Conservation (phyloP, 2,888 invertebrate genomes). For the Octonoba sinensis region DNA sequence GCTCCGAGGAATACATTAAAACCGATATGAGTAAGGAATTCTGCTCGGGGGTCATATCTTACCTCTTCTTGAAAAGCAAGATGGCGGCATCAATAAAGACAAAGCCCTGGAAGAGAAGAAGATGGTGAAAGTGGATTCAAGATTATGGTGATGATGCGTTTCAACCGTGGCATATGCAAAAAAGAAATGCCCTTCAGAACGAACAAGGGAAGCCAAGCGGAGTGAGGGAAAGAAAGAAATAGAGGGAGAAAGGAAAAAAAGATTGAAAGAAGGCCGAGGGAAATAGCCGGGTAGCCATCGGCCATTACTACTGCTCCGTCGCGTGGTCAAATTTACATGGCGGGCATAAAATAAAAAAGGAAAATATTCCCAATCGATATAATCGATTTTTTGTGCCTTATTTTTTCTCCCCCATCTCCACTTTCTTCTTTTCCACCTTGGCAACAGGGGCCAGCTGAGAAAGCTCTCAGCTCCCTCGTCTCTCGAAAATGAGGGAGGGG, state of each 20-base stretch:
- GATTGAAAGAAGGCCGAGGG: conserved; percentile 29
- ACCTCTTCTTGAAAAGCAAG: conserved; percentile 43
- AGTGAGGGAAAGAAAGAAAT: conserved; percentile 15
- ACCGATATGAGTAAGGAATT: too few species aligned
- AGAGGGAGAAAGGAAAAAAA: conserved; percentile 7
- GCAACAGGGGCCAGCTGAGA: conserved; percentile 60
- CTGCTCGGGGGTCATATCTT: conserved; percentile 20
- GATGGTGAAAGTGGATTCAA: conserved; percentile 47
- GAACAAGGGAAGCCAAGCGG: conserved; percentile 22
- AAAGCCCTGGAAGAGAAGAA: conserved; percentile 28
- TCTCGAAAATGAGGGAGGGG: conserved; percentile 21
- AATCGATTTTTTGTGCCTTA: conserved; percentile 59
- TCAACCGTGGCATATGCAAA: conserved; percentile 55
- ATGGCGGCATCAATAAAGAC: conserved; percentile 60
- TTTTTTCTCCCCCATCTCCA: conserved; percentile 28
- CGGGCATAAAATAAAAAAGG: conserved; percentile 55
- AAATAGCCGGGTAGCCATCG: conserved; percentile 51
- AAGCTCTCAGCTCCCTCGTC: conserved; percentile 50
- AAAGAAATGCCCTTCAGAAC: conserved; percentile 49
- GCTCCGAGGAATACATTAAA: too few species aligned
- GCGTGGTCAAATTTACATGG: conserved; percentile 64
- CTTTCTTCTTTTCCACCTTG: conserved; percentile 57
- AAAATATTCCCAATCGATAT: conserved; percentile 61
- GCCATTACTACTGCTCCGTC: conserved; percentile 58
- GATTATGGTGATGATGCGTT: conserved; percentile 60